Evolutionary conservation across 2,797 vertebrate species (phyloP).

Genomic region (Trematomus bernacchii): DNA sequence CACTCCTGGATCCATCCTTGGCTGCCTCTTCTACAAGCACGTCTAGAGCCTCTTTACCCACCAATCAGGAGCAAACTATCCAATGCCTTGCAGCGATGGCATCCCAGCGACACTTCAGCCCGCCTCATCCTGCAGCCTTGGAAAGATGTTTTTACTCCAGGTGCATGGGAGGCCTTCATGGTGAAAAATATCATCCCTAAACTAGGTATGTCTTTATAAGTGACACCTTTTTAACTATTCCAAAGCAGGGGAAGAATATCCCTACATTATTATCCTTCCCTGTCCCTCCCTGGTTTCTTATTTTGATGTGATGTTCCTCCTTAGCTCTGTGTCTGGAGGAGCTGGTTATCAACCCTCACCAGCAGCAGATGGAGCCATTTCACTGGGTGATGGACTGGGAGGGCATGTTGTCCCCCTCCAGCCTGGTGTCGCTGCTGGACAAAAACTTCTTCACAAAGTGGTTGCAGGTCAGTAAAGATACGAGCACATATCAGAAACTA

Average conservation of each 20-base stretch:
- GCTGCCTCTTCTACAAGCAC: conserved; percentile 94
- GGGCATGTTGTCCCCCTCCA: conserved; percentile 95
- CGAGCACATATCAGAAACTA: not conserved
- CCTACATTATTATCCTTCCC: not conserved
- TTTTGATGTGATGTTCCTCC: conserved; percentile 5
- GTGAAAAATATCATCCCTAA: conserved; percentile 98
- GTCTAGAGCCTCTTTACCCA: conserved; percentile 94
- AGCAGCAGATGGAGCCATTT: conserved; percentile 98
- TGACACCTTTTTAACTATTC: not conserved
- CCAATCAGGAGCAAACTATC: conserved; percentile 96
- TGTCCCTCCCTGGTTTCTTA: not conserved
- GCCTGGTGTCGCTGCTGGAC: conserved; percentile 93
- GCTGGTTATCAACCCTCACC: conserved; percentile 96
- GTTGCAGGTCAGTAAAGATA: conserved; percentile 90
- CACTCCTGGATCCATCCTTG: conserved; percentile 99
- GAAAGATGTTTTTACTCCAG: conserved; percentile 96
- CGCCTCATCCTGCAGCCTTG: conserved; percentile 98
- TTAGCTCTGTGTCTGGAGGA: conserved; percentile 94
- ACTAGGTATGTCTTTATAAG: conserved; percentile 85
- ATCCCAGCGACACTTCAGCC: conserved; percentile 95
- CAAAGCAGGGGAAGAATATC: not conserved
- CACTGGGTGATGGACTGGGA: conserved; percentile 99
- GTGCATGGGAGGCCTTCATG: conserved; percentile 99
- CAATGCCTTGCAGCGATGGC: conserved; percentile 96
- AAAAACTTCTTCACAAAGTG: conserved; percentile 99